These are phyloP conservation scores for Brachylomia viminalis DNA, from an alignment of 2,888 invertebrate genomes.

Conservation along the genomic window DNA sequence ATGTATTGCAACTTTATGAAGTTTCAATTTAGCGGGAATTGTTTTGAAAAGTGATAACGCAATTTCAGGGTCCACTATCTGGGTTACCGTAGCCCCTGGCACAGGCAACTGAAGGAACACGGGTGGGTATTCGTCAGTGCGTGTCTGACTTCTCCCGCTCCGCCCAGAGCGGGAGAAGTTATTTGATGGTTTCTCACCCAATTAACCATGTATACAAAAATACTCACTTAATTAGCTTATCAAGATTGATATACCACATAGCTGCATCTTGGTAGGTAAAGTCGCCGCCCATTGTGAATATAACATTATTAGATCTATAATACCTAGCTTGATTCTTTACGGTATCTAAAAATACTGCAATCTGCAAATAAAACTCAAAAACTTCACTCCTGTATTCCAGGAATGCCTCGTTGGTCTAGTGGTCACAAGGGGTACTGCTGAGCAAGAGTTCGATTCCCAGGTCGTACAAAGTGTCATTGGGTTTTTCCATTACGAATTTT, in stretches of 20 bases:
- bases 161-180: too few relatives aligned
- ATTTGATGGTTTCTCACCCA: too few relatives aligned
- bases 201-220: neutral
- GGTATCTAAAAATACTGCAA: slow-evolving; percentile 87
- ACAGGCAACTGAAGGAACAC: too few relatives aligned
- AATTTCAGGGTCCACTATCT: too few relatives aligned
- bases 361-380: slow-evolving; percentile 59
- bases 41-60: too few relatives aligned
- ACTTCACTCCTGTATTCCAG: neutral
- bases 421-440: neutral
- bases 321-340: slow-evolving; percentile 89
- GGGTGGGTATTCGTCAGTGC: too few relatives aligned
- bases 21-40: too few relatives aligned
- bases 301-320: slow-evolving; percentile 93
- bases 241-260: slow-evolving; percentile 95
- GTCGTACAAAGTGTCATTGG: too few relatives aligned
- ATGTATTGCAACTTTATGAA: too few relatives aligned
- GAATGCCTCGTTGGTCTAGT: neutral
- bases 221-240: slow-evolving; percentile 94
- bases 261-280: slow-evolving; percentile 96
- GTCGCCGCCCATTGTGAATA: slow-evolving; percentile 97
- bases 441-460: neutral
- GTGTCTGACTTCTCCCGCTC: too few relatives aligned
- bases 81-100: too few relatives aligned
- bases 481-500: too few relatives aligned